Evolutionary conservation across 2,888 invertebrate species (phyloP).

Genomic region (Patella pellucida): DNA sequence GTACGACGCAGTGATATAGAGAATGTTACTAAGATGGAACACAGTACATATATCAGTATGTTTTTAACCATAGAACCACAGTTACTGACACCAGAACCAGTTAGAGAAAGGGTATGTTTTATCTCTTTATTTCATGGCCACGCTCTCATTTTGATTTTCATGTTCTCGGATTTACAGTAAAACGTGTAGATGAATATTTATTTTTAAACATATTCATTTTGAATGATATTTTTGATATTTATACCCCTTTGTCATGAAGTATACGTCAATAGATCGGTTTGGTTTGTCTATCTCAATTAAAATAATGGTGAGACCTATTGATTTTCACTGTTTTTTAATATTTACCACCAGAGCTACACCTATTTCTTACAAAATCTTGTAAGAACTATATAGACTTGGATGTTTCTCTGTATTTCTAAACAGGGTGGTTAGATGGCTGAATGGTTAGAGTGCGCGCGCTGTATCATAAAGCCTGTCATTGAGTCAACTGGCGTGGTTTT

Average conservation of each 20-base stretch:
- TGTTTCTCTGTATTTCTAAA: too few species aligned
- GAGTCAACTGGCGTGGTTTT: too few species aligned
- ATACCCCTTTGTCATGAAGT: neutral
- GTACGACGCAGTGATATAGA: conserved; percentile 34
- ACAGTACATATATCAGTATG: conserved; percentile 75
- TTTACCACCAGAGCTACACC: neutral
- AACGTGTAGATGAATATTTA: too few species aligned
- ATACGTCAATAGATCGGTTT: too few species aligned
- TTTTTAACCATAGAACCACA: conserved; percentile 80
- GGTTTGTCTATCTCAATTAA: neutral
- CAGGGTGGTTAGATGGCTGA: too few species aligned
- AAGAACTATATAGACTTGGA: too few species aligned
- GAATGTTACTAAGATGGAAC: conserved; percentile 42
- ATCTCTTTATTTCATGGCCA: neutral
- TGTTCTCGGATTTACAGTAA: too few species aligned
- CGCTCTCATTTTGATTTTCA: neutral
- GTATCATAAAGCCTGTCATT: too few species aligned
- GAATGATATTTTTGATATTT: neutral
- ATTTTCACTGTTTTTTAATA: neutral
- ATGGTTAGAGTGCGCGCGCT: too few species aligned
- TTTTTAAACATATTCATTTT: too few species aligned
- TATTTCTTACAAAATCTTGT: neutral
- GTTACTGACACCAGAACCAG: conserved; percentile 71
- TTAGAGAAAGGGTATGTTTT: conserved; percentile 63
- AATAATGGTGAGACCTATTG: neutral